Evolutionary conservation across 1,140 invertebrate genomes (phyloP).

Genomic region (Zaprionus ornatus): DNA sequence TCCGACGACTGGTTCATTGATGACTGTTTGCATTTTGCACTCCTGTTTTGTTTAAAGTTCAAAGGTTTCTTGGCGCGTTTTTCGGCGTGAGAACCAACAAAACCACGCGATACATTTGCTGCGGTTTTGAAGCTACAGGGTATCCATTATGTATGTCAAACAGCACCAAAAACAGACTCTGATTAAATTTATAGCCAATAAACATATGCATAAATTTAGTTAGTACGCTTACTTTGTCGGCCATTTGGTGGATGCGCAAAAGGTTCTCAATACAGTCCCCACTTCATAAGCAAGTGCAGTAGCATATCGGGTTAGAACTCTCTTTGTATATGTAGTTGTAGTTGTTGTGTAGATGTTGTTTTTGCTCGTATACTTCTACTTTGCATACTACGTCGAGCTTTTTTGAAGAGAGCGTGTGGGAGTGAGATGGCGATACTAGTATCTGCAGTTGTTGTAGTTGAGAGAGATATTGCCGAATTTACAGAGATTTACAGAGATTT

Average conservation of each 20-base stretch:
- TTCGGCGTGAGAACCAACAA: constrained; percentile 72
- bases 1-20: constrained; percentile 56
- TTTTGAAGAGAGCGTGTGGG: constrained; percentile 39
- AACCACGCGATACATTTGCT: constrained; percentile 36
- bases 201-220: constrained; percentile 16
- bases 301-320: constrained; percentile 36
- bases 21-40: constrained; percentile 78
- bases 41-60: constrained; percentile 74
- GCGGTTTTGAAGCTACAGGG: constrained; percentile 27
- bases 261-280: constrained; percentile 42
- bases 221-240: constrained; percentile 59
- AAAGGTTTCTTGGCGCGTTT: constrained; percentile 57
- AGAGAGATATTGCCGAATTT: constrained; percentile 17
- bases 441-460: constrained; percentile 1
- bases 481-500: constrained; percentile 15
- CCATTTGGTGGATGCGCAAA: constrained; percentile 72
- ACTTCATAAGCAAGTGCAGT: constrained; percentile 39
- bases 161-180: not conserved
- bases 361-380: constrained; percentile 1
- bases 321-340: constrained; percentile 19
- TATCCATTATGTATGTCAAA: constrained; percentile 5
- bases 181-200: constrained; percentile 33
- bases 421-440: constrained; percentile 59
- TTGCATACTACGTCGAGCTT: constrained; percentile 49
- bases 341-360: constrained; percentile 29